A percentile compares a stretch with the other conserved stretches of the same genome.
These are phyloP conservation scores for Entomobrya proxima DNA, from an alignment of 2,888 invertebrate genomes.

Conservation along the genomic window DNA sequence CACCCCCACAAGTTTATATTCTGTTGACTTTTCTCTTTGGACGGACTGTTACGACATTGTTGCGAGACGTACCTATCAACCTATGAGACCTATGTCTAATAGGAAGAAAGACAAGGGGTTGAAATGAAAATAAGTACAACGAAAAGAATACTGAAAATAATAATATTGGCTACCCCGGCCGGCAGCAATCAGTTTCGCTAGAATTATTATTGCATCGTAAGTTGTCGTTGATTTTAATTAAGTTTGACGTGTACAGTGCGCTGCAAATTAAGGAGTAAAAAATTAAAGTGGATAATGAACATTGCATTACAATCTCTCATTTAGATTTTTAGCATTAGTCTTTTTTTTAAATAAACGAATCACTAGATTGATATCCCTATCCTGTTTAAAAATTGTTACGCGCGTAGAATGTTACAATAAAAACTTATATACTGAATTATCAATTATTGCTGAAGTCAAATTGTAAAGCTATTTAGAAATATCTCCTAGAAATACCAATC, in stretches of 20 bases:
- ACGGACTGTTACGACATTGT: neutral
- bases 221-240: conserved; percentile 23
- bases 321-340: too few relatives aligned
- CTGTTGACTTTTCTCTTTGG: neutral
- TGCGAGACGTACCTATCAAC: neutral
- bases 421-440: too few relatives aligned
- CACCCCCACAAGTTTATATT: conserved; percentile 44
- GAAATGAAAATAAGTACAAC: neutral
- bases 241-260: conserved; percentile 21
- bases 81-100: neutral
- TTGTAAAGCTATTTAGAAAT: too few relatives aligned
- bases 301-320: too few relatives aligned
- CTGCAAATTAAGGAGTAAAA: conserved; percentile 31
- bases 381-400: too few relatives aligned
- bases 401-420: too few relatives aligned
- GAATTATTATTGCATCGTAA: conserved; percentile 29
- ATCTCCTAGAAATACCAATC: too few relatives aligned
- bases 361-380: too few relatives aligned
- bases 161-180: neutral
- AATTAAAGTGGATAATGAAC: too few relatives aligned
- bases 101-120: neutral
- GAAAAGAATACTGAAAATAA: neutral
- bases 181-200: conserved; percentile 4
- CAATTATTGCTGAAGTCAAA: too few relatives aligned
- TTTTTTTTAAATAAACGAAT: too few relatives aligned